phyloP scores from a whole-genome alignment of 2,888 invertebrate species.

The Sphaerophoria taeniata region DNA sequence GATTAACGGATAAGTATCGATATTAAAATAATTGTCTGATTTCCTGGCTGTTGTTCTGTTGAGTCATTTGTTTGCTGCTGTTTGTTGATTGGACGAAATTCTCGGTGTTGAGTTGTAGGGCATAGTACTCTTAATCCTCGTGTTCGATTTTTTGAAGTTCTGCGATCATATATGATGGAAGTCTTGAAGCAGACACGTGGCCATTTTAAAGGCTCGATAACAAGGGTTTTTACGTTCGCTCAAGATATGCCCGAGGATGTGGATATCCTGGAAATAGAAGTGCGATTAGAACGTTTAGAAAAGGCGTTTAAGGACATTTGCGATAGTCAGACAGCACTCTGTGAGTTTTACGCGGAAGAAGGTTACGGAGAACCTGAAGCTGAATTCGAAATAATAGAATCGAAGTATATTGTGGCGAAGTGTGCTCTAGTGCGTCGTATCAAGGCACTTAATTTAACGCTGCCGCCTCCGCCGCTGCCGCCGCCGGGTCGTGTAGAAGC shows the following conservation, averaged over 20 bases:
- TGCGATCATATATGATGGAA: slow-evolving; percentile 17
- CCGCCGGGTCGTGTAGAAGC: background rate
- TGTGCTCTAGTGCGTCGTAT: background rate
- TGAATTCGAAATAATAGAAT: slow-evolving; percentile 9
- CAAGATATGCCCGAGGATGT: slow-evolving; percentile 11
- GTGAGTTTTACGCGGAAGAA: background rate
- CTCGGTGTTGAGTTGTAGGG: background rate
- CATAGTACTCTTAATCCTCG: background rate
- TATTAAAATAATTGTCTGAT: background rate
- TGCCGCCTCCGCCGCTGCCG: background rate
- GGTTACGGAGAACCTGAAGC: slow-evolving; percentile 7
- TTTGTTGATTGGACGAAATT: too few species aligned
- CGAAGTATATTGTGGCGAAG: slow-evolving; percentile 13
- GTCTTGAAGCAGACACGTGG: slow-evolving; percentile 25
- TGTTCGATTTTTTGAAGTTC: background rate
- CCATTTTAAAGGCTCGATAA: slow-evolving; percentile 22
- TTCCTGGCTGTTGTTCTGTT: background rate
- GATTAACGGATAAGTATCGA: too few species aligned
- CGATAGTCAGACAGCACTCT: slow-evolving; percentile 9
- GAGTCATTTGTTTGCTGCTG: background rate
- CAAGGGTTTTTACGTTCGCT: slow-evolving; percentile 1
- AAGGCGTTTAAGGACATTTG: slow-evolving; percentile 14
- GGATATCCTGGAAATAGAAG: background rate
- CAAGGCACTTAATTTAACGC: background rate
- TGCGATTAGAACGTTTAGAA: slow-evolving; percentile 27